These are phyloP conservation scores for Arvicanthis niloticus DNA, from an alignment of 2,113 vertebrate species.

Conservation along the genomic window DNA sequence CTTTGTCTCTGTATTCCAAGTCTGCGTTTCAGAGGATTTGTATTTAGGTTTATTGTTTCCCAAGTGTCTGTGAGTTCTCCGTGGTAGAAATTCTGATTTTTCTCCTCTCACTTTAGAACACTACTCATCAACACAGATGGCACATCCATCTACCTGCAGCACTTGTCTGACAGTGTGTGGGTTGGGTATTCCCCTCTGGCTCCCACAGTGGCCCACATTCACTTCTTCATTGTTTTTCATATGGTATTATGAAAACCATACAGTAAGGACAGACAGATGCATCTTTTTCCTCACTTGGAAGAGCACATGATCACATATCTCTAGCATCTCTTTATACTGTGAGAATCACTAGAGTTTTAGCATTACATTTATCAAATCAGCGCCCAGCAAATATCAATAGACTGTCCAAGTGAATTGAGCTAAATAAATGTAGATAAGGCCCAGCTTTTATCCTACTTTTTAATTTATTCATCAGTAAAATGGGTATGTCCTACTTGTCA, in stretches of 20 bases:
- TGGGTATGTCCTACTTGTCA: neutral
- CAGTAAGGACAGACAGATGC: accelerated
- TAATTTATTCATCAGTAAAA: neutral
- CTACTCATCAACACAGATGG: neutral
- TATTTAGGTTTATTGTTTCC: neutral
- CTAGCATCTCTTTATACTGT: neutral
- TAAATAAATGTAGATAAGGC: neutral
- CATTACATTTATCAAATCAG: neutral
- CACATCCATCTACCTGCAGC: accelerated
- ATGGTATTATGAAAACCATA: too few relatives aligned
- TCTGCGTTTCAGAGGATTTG: neutral
- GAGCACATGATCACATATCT: neutral
- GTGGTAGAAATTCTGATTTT: neutral
- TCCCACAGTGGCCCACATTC: accelerated
- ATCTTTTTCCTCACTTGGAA: neutral
- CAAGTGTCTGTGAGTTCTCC: neutral
- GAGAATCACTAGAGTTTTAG: neutral
- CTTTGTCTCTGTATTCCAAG: neutral
- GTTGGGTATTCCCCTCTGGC: neutral
- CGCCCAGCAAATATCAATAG: neutral
- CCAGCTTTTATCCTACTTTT: neutral
- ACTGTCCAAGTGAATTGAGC: neutral
- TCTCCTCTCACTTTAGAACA: neutral
- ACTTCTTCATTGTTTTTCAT: neutral
- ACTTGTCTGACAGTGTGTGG: accelerated